Base-by-base conservation (phyloP, 2,797 vertebrate species). In the Coendou prehensilis region DNA sequence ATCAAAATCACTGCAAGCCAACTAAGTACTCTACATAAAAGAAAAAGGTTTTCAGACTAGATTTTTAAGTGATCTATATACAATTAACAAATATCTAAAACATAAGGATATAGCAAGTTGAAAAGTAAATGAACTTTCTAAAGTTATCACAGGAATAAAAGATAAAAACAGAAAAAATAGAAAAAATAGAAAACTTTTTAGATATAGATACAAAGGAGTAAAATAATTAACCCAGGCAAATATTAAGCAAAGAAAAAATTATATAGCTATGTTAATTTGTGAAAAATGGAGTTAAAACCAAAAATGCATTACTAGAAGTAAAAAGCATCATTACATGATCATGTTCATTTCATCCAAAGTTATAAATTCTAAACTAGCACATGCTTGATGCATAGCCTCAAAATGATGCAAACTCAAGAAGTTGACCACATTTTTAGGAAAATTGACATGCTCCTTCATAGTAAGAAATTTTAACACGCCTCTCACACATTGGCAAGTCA, bases 351-450 rank as follows among this genome's bases (percentile, higher is more conserved):
- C 79, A 59, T 30, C 22, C 54, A 20, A 91, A 81, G 56, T 64
- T 30, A 67, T 13, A 63, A 91, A 63, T 93, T 80, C 50, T 91
- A 73, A 79, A 73, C 23, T 84, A 75, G 10, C 11, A 6, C 41
- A 26, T 69, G 4, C 54, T 33, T 83, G 61, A 59, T 83, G 37
- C 2, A 20, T 47, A 79, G 56, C 41, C 82, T 71, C 59, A 87
- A 82, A 86, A 78, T 83, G 50, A 92, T 26, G 84, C 45, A 94
- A 87, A 90, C 28, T 37, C 71, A 33, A 94, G 45, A 63, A 83
- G 41, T 50, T 56, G 50, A 86, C 11, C 73, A 50, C 45, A 76
- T 56, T 87, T 67, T 84, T 91, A 88, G 79, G 64, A 80, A 89
- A 93, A 78, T 57, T 61, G 59, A 4, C 67, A 50, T 23, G 17